These are phyloP conservation scores for Hemithea aestivaria DNA, from an alignment of 2,888 invertebrate species.

Conservation along the genomic window DNA sequence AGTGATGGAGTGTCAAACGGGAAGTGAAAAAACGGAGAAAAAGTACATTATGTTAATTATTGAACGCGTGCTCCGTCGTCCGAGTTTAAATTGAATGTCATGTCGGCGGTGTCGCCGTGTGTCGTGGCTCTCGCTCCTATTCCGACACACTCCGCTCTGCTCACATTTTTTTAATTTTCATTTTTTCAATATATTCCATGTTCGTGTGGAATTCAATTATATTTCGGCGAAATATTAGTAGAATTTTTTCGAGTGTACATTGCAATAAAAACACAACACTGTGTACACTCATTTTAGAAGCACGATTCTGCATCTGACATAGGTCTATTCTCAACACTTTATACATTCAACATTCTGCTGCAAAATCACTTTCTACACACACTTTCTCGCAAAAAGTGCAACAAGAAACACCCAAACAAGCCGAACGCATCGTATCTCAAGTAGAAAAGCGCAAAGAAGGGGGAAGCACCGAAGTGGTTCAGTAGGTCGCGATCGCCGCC, in stretches of 20 bases:
- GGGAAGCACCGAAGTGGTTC: too few relatives aligned
- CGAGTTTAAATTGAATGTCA: conserved; percentile 77
- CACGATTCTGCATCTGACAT: too few relatives aligned
- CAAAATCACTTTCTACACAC: too few relatives aligned
- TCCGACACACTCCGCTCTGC: conserved; percentile 38
- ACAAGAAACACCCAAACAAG: too few relatives aligned
- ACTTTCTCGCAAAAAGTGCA: too few relatives aligned
- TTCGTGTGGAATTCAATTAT: conserved; percentile 19
- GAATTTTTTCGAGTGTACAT: conserved; percentile 1
- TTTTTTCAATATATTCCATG: conserved; percentile 31
- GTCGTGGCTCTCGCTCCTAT: conserved; percentile 46
- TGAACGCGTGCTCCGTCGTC: conserved; percentile 64
- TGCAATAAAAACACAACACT: too few relatives aligned
- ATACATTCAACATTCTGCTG: too few relatives aligned
- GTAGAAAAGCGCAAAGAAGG: too few relatives aligned
- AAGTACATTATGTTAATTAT: conserved; percentile 79
- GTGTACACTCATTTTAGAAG: too few relatives aligned
- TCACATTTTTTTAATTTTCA: conserved; percentile 42
- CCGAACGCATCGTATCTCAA: too few relatives aligned
- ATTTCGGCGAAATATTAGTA: conserved; percentile 10
- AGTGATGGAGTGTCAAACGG: conserved; percentile 80
- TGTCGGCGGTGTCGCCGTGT: conserved; percentile 53
- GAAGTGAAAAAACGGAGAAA: conserved; percentile 76
- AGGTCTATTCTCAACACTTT: too few relatives aligned
- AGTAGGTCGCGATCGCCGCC: too few relatives aligned